Base-by-base conservation (phyloP, 1,140 invertebrate genomes). In the Drosophila bocki region DNA sequence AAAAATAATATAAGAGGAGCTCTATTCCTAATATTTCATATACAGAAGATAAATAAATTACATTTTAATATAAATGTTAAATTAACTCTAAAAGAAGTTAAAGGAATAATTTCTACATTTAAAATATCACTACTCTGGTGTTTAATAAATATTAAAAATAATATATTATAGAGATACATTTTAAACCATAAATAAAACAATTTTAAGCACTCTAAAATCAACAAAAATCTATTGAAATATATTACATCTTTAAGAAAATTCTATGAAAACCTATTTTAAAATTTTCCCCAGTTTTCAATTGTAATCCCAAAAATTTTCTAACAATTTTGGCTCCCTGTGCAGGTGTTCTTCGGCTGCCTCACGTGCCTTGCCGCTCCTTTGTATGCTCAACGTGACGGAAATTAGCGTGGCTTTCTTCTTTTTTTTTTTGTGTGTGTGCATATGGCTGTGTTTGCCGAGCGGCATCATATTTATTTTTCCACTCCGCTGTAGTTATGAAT, bases 381-480 rank as follows among this genome's bases (percentile, higher is more conserved):
- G 86, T 90, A 67, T 90, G 85, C 85, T 79, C 85, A 90, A 90
- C 86, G 85, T 90, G 85, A 90, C 85, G 85, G 85, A 90, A 90
- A 90, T 90, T 90, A 90, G 85, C 85, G 85, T 82, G 47, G 68
- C 77, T 53, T 87, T 70, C 51, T 87, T 70, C 48, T 35, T 72
- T 39, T 54, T n/a, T 0, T 5, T 39, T 68, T 19, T 82, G 48
- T 61, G 19, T 65, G 53, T 51, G 75, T 47, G 45, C 35, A 39
- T 47, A 17, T 57, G 39, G 75, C 70, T 69, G 54, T 77, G 57
- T 63, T 78, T 59, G 77, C 60, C 45, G 70, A 58, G 47, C 64
- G 67, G 78, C 60, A 61, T 62, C 82, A 68, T 90, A 90, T 90
- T 90, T 90, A 91, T 90, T 90, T 82, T 88, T 82, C 60, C 85